Evolutionary conservation across 1,140 invertebrate species (phyloP), one percentile per base, ranked within the genome.

Genomic region (Drosophila suzukii): DNA sequence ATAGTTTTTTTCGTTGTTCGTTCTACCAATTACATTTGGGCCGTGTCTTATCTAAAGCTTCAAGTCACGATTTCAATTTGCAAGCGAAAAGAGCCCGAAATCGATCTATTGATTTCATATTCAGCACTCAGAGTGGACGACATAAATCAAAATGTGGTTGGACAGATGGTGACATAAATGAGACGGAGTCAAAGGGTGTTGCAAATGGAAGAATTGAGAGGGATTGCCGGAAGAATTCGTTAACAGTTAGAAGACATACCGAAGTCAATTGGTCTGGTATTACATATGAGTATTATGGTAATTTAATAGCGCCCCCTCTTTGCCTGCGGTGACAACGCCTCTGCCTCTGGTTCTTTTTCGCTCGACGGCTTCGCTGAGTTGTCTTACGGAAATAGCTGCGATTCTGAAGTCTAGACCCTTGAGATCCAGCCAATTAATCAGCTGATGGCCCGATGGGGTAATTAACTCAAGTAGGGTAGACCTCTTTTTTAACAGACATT

Each of bases 61-160:
- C 84, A 81, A 89, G 84, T 89, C 84, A 89, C 84, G 84, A 89
- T 89, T 89, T 80, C 81, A 89, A 89, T 89, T 89, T 89, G 84
- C 76, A 77, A 88, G 68, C 67, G 65, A 71, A 75, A 61, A 78
- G 55, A 84, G 59, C 75, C 67, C 68, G 44, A 82, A 80, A 84
- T 88, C 84, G 84, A 88, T 80, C 84, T 88, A 89, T 89, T 84
- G 84, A 89, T 89, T 89, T 81, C 84, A 89, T 89, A 89, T 89
- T 89, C 84, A 89, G 84, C 84, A 75, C 84, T 89, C 85, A 78
- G 60, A 84, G 80, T 84, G 80, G 83, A 89, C 84, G 77, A 84
- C 84, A 89, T 89, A 89, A 89, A 89, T 89, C 84, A 89, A 89
- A 89, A 89, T 77, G 65, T 70, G 57, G 38, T 51, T 67, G 56